These are phyloP conservation scores for Rhopalosiphum maidis DNA, from an alignment of 1,140 invertebrate genomes.

Conservation along the genomic window DNA sequence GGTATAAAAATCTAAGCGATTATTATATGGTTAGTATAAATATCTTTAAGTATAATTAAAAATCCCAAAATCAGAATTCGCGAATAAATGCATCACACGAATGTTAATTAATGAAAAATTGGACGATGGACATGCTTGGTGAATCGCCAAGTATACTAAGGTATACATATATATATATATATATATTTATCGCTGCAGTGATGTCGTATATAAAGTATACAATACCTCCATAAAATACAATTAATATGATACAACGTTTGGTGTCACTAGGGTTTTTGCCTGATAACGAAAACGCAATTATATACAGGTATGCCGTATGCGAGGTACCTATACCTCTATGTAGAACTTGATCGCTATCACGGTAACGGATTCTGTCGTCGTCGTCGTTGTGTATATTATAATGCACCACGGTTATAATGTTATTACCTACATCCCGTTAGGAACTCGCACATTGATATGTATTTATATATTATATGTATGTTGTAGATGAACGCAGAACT, in stretches of 20 bases:
- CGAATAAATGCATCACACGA: neutral
- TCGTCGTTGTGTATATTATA: neutral
- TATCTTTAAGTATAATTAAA: neutral
- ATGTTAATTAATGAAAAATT: neutral
- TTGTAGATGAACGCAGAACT: neutral
- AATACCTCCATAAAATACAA: no score
- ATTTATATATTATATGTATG: neutral
- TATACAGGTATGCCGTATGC: neutral
- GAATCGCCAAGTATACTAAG: neutral
- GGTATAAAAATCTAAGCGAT: neutral
- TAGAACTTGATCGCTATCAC: neutral
- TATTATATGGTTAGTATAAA: neutral
- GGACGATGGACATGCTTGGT: neutral
- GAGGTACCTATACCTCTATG: neutral
- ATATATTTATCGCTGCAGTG: no score
- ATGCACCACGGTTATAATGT: neutral
- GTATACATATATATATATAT: no score
- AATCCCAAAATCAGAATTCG: neutral
- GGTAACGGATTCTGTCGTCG: neutral
- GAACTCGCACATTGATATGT: neutral
- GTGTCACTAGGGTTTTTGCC: neutral
- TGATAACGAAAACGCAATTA: neutral
- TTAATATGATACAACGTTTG: neutral
- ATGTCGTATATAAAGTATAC: no score
- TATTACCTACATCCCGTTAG: neutral